Evolutionary conservation across 2,888 invertebrate genomes (phyloP).

Genomic region (Gortyna flavago): DNA sequence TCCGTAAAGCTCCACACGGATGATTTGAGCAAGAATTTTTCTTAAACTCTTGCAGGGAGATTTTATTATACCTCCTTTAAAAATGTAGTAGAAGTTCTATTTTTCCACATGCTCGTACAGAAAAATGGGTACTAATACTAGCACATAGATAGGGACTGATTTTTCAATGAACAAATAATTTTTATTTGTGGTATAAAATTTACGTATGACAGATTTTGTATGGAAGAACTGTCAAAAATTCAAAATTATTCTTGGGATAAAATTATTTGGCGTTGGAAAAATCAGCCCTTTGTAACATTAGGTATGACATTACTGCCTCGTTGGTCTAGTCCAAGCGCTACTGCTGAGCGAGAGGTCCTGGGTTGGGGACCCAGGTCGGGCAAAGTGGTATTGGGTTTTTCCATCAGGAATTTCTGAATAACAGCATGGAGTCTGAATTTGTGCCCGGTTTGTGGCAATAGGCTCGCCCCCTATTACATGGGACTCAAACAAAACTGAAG

Average conservation of each 20-base stretch:
- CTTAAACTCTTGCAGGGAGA: slow-evolving; percentile 6
- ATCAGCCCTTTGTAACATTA: too few species aligned
- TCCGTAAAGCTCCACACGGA: slow-evolving; percentile 19
- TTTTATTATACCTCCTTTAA: background rate
- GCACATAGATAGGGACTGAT: background rate
- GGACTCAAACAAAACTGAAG: background rate
- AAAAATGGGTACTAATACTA: background rate
- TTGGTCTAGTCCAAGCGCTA: background rate
- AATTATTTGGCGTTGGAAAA: too few species aligned
- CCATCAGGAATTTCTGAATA: background rate
- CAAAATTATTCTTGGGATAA: too few species aligned
- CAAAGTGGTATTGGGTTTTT: background rate
- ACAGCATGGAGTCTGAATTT: background rate
- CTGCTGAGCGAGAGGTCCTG: background rate
- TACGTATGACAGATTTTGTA: too few species aligned
- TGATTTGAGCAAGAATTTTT: slow-evolving; percentile 47
- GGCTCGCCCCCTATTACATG: background rate
- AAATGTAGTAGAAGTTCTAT: background rate
- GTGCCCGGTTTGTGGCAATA: background rate
- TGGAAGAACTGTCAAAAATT: too few species aligned
- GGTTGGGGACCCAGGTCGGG: background rate
- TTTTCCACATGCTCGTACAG: background rate
- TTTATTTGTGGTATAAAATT: too few species aligned
- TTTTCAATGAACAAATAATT: too few species aligned
- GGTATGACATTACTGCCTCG: too few species aligned